A percentile compares a stretch with the other conserved stretches of the same genome.
Conservation (phyloP, 2,888 invertebrate species). For the Carterocephalus palaemon region DNA sequence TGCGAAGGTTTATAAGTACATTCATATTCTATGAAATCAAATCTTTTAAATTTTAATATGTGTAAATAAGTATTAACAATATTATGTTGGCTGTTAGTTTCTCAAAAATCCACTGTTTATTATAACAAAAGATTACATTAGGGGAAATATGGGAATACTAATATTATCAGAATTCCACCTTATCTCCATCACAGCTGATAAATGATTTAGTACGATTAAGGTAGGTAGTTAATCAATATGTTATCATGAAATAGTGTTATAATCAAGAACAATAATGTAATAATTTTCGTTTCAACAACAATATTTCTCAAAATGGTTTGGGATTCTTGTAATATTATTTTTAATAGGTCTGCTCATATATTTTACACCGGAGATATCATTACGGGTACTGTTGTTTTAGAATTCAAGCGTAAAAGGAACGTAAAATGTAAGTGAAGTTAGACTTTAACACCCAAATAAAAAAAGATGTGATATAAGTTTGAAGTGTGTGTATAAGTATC, state of each 20-base stretch:
- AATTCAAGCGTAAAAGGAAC: conserved; percentile 51
- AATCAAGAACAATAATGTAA: no score
- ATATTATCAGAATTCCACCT: conserved; percentile 7
- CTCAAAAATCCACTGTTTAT: no score
- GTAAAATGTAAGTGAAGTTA: conserved; percentile 48
- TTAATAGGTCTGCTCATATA: conserved; percentile 52
- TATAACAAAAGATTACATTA: no score
- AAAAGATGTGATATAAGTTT: no score
- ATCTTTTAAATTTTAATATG: no score
- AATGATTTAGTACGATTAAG: conserved; percentile 10
- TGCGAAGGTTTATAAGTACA: no score
- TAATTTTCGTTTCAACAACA: no score
- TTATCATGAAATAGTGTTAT: conserved; percentile 6
- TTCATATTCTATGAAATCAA: no score
- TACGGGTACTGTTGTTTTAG: conserved; percentile 58
- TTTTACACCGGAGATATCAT: conserved; percentile 64
- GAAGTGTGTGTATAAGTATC: no score
- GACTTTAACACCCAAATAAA: conserved; percentile 1
- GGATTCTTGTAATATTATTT: conserved; percentile 48
- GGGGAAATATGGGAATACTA: conserved; percentile 2
- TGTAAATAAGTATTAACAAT: no score
- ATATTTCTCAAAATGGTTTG: conserved; percentile 46
- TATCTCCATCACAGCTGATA: conserved; percentile 21
- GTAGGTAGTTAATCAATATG: neutral
- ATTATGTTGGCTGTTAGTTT: no score